Conservation (phyloP, 2,113 vertebrate species). For the Cynoglossus semilaevis region DNA sequence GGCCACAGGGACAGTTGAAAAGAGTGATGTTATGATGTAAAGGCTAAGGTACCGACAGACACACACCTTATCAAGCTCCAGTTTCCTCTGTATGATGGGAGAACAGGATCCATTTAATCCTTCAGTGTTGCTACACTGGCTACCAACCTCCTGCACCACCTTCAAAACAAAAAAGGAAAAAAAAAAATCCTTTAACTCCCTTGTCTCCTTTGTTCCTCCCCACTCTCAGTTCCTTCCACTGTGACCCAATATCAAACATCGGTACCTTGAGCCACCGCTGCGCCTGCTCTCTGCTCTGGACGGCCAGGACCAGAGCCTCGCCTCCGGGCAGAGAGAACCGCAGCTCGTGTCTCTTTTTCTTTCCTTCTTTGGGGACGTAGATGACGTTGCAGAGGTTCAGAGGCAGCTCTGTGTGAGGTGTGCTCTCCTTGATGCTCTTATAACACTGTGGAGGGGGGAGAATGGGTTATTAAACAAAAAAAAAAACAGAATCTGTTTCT, state of each 20-base stretch:
- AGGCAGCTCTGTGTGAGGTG: slow-evolving; percentile 84
- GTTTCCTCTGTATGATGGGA: slow-evolving; percentile 84
- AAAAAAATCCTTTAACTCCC: slow-evolving; percentile 14
- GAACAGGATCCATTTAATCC: slow-evolving; percentile 80
- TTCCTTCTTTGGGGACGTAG: slow-evolving; percentile 92
- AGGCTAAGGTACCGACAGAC: not conserved
- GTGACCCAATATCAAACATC: no score
- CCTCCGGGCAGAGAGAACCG: slow-evolving; percentile 88
- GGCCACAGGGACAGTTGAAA: slow-evolving; percentile 41
- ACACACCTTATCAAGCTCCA: slow-evolving; percentile 90
- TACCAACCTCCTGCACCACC: slow-evolving; percentile 89
- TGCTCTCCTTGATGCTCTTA: slow-evolving; percentile 94
- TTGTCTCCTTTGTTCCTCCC: not conserved
- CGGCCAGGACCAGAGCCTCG: slow-evolving; percentile 88
- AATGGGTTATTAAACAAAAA: no score
- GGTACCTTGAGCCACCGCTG: slow-evolving; percentile 95
- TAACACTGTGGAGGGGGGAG: slow-evolving; percentile 80
- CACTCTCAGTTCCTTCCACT: not conserved
- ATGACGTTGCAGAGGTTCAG: slow-evolving; percentile 85
- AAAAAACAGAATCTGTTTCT: no score
- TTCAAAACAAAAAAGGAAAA: slow-evolving; percentile 47
- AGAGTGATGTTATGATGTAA: slow-evolving; percentile 12
- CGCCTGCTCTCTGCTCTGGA: slow-evolving; percentile 96
- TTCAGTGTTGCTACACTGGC: slow-evolving; percentile 57
- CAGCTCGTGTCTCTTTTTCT: slow-evolving; percentile 91